Conservation (phyloP, 1,140 invertebrate species). For the Melipona quadrifasciata region DNA sequence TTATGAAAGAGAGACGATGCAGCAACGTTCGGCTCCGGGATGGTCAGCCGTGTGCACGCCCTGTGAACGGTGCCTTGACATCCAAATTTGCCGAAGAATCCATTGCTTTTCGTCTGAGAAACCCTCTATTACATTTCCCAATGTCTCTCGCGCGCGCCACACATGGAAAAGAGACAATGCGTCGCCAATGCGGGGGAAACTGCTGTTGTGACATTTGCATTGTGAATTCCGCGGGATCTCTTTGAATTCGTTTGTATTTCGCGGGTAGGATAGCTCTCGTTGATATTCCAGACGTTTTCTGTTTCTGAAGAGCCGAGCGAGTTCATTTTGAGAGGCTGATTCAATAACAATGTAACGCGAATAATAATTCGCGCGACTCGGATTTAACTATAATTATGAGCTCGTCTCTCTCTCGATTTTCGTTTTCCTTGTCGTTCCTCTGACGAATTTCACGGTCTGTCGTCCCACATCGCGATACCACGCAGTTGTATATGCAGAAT, state of each 20-base stretch:
- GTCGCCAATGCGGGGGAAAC: not conserved
- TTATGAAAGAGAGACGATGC: conserved; percentile 59
- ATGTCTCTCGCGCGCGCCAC: not conserved
- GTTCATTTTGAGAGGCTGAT: not conserved
- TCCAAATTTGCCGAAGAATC: conserved; percentile 62
- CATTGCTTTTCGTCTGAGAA: conserved; percentile 28
- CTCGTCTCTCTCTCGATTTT: not conserved
- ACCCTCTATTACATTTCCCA: conserved; percentile 20
- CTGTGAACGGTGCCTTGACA: conserved; percentile 65
- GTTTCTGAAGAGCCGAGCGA: not conserved
- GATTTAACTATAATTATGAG: not conserved
- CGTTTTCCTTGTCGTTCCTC: not conserved
- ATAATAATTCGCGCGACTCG: not conserved
- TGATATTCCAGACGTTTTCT: not conserved
- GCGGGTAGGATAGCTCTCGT: not conserved
- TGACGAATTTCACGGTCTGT: not conserved
- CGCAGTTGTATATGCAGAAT: not conserved
- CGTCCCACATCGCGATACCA: too few species aligned
- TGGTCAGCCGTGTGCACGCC: conserved; percentile 19
- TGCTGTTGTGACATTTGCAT: not conserved
- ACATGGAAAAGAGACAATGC: not conserved
- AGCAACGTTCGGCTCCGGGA: conserved; percentile 30
- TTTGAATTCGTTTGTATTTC: not conserved
- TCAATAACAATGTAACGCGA: not conserved
- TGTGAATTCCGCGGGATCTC: not conserved